These are phyloP conservation scores for Lordiphosa fenestrarum DNA, from an alignment of 2,888 invertebrate species.

Conservation along the genomic window DNA sequence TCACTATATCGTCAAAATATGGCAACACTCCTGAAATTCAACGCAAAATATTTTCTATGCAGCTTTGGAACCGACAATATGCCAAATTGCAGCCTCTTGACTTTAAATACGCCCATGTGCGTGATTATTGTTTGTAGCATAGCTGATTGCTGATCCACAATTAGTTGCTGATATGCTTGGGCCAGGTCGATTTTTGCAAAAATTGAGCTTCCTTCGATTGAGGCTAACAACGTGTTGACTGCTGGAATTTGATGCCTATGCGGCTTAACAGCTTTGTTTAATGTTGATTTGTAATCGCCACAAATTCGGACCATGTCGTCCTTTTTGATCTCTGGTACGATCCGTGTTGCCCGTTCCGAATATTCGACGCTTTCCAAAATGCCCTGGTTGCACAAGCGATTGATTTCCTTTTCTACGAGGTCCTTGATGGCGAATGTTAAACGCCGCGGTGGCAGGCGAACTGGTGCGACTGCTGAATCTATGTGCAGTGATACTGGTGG, in stretches of 20 bases:
- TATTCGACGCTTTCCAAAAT: background rate
- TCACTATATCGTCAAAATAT: background rate
- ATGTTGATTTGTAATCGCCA: background rate
- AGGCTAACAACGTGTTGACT: too few species aligned
- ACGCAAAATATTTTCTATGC: background rate
- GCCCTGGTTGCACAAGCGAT: too few species aligned
- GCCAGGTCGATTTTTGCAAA: background rate
- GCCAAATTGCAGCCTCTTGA: background rate
- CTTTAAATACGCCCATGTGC: background rate
- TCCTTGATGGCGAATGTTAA: too few species aligned
- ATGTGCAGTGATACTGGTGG: too few species aligned
- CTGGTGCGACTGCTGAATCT: too few species aligned
- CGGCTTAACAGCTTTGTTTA: background rate
- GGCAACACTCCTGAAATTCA: too few species aligned
- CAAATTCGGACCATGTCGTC: too few species aligned
- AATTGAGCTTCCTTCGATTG: too few species aligned
- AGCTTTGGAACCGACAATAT: constrained; percentile 1
- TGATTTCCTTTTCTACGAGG: too few species aligned
- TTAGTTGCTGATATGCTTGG: background rate
- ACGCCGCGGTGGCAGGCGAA: too few species aligned
- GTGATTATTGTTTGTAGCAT: background rate
- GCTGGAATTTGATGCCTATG: background rate
- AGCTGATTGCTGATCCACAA: too few species aligned
- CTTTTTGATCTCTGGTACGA: background rate
- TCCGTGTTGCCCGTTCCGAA: background rate